Evolutionary conservation across 2,113 vertebrate genomes (phyloP), one percentile per base, ranked within the genome.

Genomic region (Corythaixoides concolor): DNA sequence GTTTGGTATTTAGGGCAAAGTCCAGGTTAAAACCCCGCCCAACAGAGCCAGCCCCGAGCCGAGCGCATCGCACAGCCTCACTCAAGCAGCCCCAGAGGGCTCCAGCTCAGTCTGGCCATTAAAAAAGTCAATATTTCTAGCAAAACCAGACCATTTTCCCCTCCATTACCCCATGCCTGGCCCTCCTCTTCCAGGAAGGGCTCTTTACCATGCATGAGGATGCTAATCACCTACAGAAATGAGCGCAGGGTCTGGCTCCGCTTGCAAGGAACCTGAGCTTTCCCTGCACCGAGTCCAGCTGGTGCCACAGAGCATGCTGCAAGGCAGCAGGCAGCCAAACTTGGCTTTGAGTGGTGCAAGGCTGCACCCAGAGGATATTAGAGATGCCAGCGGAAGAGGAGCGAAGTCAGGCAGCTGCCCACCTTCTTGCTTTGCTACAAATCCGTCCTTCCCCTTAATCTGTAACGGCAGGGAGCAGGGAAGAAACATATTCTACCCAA

Each of bases 101-200:
- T 95, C 37, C 64, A 85, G 41, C 63, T 87, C 80, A 90, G 63
- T 60, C 43, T 76, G 35, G 39, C 85, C 82, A 95, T 92, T 95
- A 95, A 92, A 92, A 88, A 95, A 56, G 58, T 96, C 94, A 47
- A 28, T 96, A 94, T 18, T 80, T 86, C 89, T 47, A 92, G 91
- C 72, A 89, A 84, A 88, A 87, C 35, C 41, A 86, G 80, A 73
- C 23, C 33, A 43, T 64, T 93, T 89, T n/a, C n/a, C 67, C 35
- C 20, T 92, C 80, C 83, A 77, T 93, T 87, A 89, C 18, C 55
- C 11, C 49, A 45, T 0, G 5, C 15, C 33, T 79, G 80, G 59
- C 41, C 43, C 56, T 85, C 56, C 49, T 81, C n/a, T 84, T 90
- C 86, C 50, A 86, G 89, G 23, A 88, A 95, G 52, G 32, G 73